Base-by-base conservation (phyloP, 2,113 vertebrate genomes). In the Stercorarius parasiticus region DNA sequence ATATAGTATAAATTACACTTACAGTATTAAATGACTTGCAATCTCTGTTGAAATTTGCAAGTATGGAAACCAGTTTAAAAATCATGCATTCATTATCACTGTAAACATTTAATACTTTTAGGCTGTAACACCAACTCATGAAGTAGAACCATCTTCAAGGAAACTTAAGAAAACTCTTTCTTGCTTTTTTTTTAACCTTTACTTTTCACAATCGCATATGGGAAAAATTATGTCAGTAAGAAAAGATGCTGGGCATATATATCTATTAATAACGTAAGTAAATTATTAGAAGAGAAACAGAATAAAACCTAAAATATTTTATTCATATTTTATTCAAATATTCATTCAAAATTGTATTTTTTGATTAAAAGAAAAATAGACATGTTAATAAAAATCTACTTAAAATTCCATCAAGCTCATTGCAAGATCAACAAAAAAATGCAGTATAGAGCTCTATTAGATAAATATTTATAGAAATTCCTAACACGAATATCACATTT, bases 391-490 rank as follows among this genome's bases (percentile, higher is more conserved):
- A 82, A 81, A 71, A 45, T 58, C 9, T 52, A 11, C 32, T 64
- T 70, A 40, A 89, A 88, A 76, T 70, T 3, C 36, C 11, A 59
- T 6, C 5, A 82, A 67, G 38, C 36, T 73, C 25, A 55, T 26
- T 62, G 22, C 25, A 92, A 72, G 22, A 11, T 59, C 45, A 62
- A 58, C 7, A 43, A 56, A 56, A 49, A 34, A 11, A 59, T 15
- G 21, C 2, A 62, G 5, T 15, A 64, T 7, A 49, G 30, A 53
- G 6, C 3, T 59, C 4, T 64, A 22, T 27, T 49, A 1, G 0
- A 9, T 30, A 78, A 81, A 86, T 61, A 59, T 2, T 23, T 36
- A 42, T 26, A 71, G 2, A 67, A 40, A 80, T 72, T 80, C 50
- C 42, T 53, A 62, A 45, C 10, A 64, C 5, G 2, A 66, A 36